A percentile compares a stretch with the other conserved stretches of the same genome.
phyloP scores from a whole-genome alignment of 2,113 vertebrate genomes.

The Anoura caudifer region DNA sequence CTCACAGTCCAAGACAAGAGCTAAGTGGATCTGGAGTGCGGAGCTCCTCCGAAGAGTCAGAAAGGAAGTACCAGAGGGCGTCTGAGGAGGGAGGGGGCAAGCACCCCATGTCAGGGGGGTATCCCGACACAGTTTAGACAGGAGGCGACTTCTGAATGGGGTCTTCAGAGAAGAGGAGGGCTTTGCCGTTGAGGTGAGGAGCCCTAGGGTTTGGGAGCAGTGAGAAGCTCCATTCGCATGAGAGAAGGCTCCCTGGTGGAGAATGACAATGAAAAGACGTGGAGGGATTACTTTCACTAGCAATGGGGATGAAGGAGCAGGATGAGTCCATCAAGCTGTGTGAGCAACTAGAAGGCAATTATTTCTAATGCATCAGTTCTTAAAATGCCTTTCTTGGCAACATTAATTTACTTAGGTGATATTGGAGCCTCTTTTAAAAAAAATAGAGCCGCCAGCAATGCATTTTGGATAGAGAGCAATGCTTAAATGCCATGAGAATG shows the following conservation, averaged over 20 bases:
- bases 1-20: not conserved
- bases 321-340: not conserved
- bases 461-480: not conserved
- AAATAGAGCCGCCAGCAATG: not conserved
- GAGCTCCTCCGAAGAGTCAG: too few relatives aligned
- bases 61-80: not conserved
- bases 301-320: not conserved
- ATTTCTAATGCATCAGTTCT: conserved; percentile 11
- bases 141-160: not conserved
- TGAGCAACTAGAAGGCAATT: not conserved
- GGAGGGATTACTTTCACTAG: not conserved
- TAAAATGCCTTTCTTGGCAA: conserved; percentile 27
- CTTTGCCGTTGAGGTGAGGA: not conserved
- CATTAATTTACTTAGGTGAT: not conserved
- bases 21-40: too few relatives aligned
- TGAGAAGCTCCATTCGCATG: not conserved
- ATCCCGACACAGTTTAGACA: not conserved
- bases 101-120: accelerated
- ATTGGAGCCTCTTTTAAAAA: not conserved
- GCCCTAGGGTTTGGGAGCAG: not conserved
- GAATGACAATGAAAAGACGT: not conserved
- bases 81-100: not conserved
- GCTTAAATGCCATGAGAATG: not conserved
- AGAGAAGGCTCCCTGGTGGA: not conserved
- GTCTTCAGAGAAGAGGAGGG: not conserved